Evolutionary conservation across 2,888 invertebrate genomes (phyloP).

Genomic region (Zaprionus obscuricornis): DNA sequence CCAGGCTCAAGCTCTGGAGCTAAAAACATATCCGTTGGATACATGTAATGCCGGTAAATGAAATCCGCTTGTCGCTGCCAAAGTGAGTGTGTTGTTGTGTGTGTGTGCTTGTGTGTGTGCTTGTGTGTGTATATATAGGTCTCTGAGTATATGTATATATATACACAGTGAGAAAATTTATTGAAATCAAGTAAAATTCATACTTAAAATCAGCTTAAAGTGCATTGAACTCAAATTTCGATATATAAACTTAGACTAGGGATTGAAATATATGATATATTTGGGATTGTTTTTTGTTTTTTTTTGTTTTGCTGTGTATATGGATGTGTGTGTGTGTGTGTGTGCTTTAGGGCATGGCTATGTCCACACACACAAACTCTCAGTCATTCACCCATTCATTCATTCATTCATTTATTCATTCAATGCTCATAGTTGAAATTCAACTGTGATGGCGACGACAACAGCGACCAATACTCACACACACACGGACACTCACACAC

Average conservation of each 20-base stretch:
- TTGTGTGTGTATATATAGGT: too few relatives aligned
- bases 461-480: constrained; percentile 34
- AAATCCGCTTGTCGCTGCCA: constrained; percentile 75
- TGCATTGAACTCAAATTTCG: too few relatives aligned
- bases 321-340: constrained; percentile 6
- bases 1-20: constrained; percentile 58
- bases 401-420: constrained; percentile 62
- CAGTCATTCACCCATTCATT: constrained; percentile 18
- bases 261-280: too few relatives aligned
- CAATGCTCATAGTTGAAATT: constrained; percentile 68
- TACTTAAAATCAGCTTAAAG: too few relatives aligned
- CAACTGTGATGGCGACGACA: constrained; percentile 76
- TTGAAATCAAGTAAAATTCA: too few relatives aligned
- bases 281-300: too few relatives aligned
- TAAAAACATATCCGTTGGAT: constrained; percentile 77
- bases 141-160: too few relatives aligned
- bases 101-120: constrained; percentile 11
- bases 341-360: constrained; percentile 18
- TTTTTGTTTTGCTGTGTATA: too few relatives aligned
- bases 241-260: too few relatives aligned
- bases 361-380: constrained; percentile 2
- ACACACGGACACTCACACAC: constrained; percentile 21
- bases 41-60: constrained; percentile 80
- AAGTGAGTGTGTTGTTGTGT: constrained; percentile 12
- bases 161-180: too few relatives aligned